Evolutionary conservation across 2,113 vertebrate genomes (phyloP), one percentile per base, ranked within the genome.

Genomic region (Alces alces): DNA sequence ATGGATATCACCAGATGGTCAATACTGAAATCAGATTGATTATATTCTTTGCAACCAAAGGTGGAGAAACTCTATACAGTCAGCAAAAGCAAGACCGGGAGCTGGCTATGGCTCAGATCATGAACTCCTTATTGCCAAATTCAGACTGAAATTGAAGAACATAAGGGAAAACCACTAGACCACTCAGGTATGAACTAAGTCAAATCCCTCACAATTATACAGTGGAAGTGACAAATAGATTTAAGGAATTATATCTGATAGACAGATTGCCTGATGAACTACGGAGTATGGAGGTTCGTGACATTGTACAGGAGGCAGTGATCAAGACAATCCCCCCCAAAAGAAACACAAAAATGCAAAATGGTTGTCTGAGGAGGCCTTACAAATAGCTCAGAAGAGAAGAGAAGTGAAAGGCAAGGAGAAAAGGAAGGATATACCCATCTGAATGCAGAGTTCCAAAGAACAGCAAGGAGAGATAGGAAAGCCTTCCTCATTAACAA

Each of bases 171-270:
- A 8, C 30, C 30, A n/a, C 15, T 17, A n/a, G 15, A 64, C 61
- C 30, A n/a, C 33, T 64, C 30, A 0, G 15, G 7, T 64, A n/a
- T 8, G 61, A 64, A 15, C 30, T 64, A 64, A 64, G 3, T 64
- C 61, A n/a, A 17, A 64, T n/a, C 30, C 61, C 30, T n/a, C 1
- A 64, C 0, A 0, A 64, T n/a, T 64, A 64, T n/a, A 64, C 15
- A 64, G 30, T 64, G 61, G 61, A 64, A 17, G 30, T 64, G 30
- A 64, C 15, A n/a, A 64, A 64, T 64, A 2, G 61, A 64, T n/a
- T n/a, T 8, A 64, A n/a, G 30, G 61, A 17, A 64, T 17, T 64
- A 0, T 0, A n/a, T 64, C 61, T 64, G 30, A n/a, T 64, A 33
- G 60, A 61, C 28, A 61, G 61, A n/a, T 15, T 64, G 61, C 30